Evolutionary conservation across 2,888 invertebrate genomes (phyloP).

Genomic region (Coelopa pilipes): DNA sequence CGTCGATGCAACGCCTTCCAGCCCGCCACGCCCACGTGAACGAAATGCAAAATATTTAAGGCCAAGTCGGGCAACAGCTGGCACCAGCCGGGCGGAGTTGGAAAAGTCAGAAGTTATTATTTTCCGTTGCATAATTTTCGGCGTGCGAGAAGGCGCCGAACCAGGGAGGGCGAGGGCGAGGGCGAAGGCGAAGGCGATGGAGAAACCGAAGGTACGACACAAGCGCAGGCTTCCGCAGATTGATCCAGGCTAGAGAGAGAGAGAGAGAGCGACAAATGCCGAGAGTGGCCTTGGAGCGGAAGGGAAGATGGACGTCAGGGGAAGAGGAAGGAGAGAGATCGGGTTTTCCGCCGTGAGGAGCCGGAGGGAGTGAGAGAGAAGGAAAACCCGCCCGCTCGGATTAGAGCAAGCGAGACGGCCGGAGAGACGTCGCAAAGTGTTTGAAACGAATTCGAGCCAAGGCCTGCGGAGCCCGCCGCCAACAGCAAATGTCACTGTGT

Average conservation of each 20-base stretch:
- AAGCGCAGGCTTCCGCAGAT: no score
- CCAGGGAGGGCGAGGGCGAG: background rate
- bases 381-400: no score
- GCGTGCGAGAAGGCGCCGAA: background rate
- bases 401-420: no score
- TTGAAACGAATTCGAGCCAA: constrained; percentile 11
- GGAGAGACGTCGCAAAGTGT: background rate
- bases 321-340: no score
- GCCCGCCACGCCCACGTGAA: background rate
- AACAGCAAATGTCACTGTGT: background rate
- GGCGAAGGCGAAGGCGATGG: background rate
- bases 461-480: background rate
- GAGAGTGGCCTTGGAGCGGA: no score
- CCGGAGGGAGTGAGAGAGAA: no score
- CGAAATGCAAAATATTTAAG: background rate
- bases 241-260: no score
- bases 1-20: background rate
- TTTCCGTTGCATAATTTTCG: constrained; percentile 1
- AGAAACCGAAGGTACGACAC: no score
- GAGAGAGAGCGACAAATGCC: no score
- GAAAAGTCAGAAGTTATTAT: constrained; percentile 20
- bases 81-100: background rate
- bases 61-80: constrained; percentile 15
- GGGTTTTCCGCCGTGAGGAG: no score
- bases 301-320: no score